Base-by-base conservation (phyloP, 2,797 vertebrate genomes). In the Prionace glauca region DNA sequence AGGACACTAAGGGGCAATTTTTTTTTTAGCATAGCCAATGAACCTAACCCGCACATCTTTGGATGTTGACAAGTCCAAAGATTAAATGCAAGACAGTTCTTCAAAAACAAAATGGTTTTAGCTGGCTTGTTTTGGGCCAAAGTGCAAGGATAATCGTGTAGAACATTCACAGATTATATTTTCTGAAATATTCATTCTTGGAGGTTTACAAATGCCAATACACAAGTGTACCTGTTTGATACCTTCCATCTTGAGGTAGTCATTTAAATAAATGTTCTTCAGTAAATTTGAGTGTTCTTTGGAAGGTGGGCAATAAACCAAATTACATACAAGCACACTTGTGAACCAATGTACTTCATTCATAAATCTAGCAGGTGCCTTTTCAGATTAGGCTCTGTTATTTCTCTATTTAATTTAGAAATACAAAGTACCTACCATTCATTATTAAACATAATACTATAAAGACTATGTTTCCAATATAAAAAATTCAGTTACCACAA, bases 401-500 rank as follows among this genome's bases (percentile, higher is more conserved):
- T 84, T 84, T 24, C 5, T 24, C 20, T 84, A 45, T 36, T 45
- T 7, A 20, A 84, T 45, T 84, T 45, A 45, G 8, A 84, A 84
- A 84, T 84, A 84, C 20, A 84, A 84, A 41, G n/a, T 81, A 20
- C 16, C 79, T 81, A 20, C 36, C 79, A 81, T 79, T 84, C 1
- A 4, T 5, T 84, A 84, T 84, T 84, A 84, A 84, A 84, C 41
- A 11, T 84, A 41, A 84, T 45, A 45, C 81, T 24, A 14, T 41
- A 84, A 41, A 84, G 81, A 45, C 60, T 62, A 91, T 24, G 65
- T 69, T 24, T 41, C 9, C 65, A 95, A 74, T 72, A 56, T 77
- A 77, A 94, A 50, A 56, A 60, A 94, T 95, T 94, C 88, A 97
- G 97, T 97, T 96, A 98, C 98, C 96, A 98, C 98, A 95, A 98